A percentile compares a stretch with the other conserved stretches of the same genome.
Evolutionary conservation across 2,113 vertebrate species (phyloP).

Genomic region (Bubo blakistoni): DNA sequence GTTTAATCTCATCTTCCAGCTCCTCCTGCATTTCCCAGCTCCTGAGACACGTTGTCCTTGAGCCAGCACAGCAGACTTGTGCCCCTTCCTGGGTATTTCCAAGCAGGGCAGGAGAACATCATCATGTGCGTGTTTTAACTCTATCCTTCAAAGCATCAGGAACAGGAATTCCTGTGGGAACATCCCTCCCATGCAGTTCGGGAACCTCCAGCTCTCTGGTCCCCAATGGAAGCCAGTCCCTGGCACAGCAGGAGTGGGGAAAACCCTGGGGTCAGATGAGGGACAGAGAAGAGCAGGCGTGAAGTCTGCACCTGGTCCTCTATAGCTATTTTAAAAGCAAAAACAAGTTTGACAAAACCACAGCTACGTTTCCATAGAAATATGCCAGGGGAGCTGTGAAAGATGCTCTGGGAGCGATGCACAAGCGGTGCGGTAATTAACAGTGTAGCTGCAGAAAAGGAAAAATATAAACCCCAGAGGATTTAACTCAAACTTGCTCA

Average conservation of each 20-base stretch:
- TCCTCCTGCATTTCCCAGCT: background rate
- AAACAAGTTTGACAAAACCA: background rate
- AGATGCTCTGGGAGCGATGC: background rate
- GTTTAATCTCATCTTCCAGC: background rate
- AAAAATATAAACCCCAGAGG: background rate
- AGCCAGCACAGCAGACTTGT: background rate
- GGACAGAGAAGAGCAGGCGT: background rate
- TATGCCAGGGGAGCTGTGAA: slow-evolving; percentile 2
- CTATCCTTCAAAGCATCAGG: background rate
- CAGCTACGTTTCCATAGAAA: background rate
- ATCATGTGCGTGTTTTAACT: background rate
- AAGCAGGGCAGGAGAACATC: background rate
- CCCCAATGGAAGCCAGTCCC: background rate
- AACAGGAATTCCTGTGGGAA: background rate
- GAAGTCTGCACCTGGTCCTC: background rate
- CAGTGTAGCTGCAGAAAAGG: background rate
- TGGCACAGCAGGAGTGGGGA: background rate
- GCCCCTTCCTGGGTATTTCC: background rate
- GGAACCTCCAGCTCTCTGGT: background rate
- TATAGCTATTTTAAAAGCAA: background rate
- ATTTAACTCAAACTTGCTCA: background rate
- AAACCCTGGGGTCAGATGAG: background rate
- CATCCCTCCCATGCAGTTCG: background rate
- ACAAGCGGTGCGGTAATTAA: background rate
- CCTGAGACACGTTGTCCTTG: fast-evolving